These are phyloP conservation scores for Ormyrus labotus DNA, from an alignment of 2,888 invertebrate species.

Conservation along the genomic window DNA sequence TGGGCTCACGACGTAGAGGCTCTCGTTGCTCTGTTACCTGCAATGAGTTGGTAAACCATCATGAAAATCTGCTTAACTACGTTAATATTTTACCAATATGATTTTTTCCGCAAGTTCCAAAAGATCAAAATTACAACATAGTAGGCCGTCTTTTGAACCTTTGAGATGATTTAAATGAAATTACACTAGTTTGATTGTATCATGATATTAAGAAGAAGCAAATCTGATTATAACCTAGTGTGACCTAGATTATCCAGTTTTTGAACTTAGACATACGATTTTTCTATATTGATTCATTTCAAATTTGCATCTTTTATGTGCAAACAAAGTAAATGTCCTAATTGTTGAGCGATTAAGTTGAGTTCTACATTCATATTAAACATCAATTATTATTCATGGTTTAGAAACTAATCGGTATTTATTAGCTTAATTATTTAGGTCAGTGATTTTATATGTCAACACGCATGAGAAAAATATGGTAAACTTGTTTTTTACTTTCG, in stretches of 20 bases:
- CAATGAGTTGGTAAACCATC: background rate
- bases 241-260: background rate
- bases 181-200: background rate
- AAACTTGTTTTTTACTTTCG: no score
- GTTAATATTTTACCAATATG: no score
- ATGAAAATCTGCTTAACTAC: no score
- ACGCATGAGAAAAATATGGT: no score
- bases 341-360: slow-evolving; percentile 12
- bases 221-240: slow-evolving; percentile 8
- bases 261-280: background rate
- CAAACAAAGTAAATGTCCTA: slow-evolving; percentile 9
- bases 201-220: slow-evolving; percentile 24
- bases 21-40: slow-evolving; percentile 74
- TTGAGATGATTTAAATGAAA: background rate
- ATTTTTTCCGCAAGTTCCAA: no score
- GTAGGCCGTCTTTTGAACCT: no score
- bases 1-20: slow-evolving; percentile 71
- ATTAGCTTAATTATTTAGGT: slow-evolving; percentile 31
- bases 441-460: slow-evolving; percentile 8
- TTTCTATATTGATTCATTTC: background rate
- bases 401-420: slow-evolving; percentile 22
- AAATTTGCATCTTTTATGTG: slow-evolving; percentile 28
- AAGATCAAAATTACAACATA: no score
- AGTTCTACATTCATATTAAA: slow-evolving; percentile 20
- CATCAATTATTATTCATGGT: slow-evolving; percentile 28